Base-by-base conservation (phyloP, 2,113 vertebrate species). In the Crotophaga sulcirostris region DNA sequence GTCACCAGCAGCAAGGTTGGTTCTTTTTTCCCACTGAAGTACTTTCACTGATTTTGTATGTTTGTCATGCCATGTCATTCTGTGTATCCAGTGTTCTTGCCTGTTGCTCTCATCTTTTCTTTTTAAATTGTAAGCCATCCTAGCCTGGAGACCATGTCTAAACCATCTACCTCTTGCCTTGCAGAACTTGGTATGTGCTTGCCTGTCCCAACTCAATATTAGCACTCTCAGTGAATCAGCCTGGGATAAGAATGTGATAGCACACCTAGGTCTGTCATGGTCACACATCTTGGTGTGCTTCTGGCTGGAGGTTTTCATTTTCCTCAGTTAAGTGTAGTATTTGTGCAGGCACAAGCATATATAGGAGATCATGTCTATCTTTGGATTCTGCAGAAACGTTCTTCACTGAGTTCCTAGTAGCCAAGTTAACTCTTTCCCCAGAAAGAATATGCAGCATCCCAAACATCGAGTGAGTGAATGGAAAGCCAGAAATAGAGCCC, bases 401-500 rank as follows among this genome's bases (percentile, higher is more conserved):
- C 87, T 93, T 94, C 63, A 59, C 45, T 1, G 60, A 82, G 88
- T 97, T 96, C 90, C 87, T 54, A 93, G 94, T 94, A 94, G 74
- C 85, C 69, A 78, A 70, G 66, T 97, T 97, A 97, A 97, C 89
- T 93, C 78, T 97, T 95, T 93, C 85, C 85, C 97, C 97, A 98
- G 98, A 98, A 91, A 90, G 90, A 96, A 96, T 81, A 97, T 67
- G 80, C 89, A 94, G 77, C 93, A 95, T 97, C 86, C 91, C 77
- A 95, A 95, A 94, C 31, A 62, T 56, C 4, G 44, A 95, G 68
- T 88, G 89, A 83, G 67, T 97, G 97, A 98, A 98, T 98, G 98
- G 97, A 98, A 98, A 98, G 98, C 98, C 99, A 99, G 98, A 98
- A 99, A 99, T 98, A 99, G 99, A 98, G 97, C 96, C 51, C 78